These are phyloP conservation scores for Hylyphantes graminicola DNA, from an alignment of 1,140 invertebrate genomes.

Conservation along the genomic window DNA sequence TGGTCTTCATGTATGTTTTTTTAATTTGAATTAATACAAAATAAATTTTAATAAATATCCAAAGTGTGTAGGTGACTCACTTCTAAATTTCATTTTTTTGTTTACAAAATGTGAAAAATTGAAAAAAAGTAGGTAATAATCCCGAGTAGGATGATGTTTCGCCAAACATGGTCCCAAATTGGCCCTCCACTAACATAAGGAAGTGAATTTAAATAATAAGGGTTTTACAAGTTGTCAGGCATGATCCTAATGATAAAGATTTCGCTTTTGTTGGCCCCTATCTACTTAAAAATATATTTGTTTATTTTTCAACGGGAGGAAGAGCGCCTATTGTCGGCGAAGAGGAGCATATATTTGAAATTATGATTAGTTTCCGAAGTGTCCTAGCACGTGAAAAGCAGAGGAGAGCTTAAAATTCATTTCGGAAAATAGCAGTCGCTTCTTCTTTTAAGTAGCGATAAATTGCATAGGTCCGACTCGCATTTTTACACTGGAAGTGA, in stretches of 20 bases:
- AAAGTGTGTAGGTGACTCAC: too few relatives aligned
- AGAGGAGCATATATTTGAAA: slow-evolving; percentile 46
- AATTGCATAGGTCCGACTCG: slow-evolving; percentile 25
- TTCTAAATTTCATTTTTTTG: too few relatives aligned
- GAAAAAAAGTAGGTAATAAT: too few relatives aligned
- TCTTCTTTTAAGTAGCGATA: slow-evolving; percentile 49
- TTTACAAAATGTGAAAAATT: too few relatives aligned
- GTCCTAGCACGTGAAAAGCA: slow-evolving; percentile 5
- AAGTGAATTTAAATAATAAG: slow-evolving; percentile 55
- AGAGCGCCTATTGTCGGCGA: slow-evolving; percentile 32
- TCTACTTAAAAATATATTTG: slow-evolving; percentile 38
- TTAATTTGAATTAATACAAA: too few relatives aligned
- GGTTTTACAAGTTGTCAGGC: slow-evolving; percentile 55
- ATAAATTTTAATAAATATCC: too few relatives aligned
- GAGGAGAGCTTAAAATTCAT: slow-evolving; percentile 54
- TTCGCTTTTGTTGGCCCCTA: slow-evolving; percentile 37
- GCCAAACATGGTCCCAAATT: not conserved
- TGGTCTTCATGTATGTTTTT: too few relatives aligned
- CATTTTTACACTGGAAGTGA: slow-evolving; percentile 16
- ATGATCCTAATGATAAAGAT: slow-evolving; percentile 56
- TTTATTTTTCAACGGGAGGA: slow-evolving; percentile 5
- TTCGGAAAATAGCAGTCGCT: slow-evolving; percentile 10
- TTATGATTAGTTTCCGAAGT: slow-evolving; percentile 50
- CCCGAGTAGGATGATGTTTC: slow-evolving; percentile 27
- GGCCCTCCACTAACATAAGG: not conserved